Evolutionary conservation across 2,113 vertebrate species (phyloP).

Genomic region (Ploceus nigricollis): DNA sequence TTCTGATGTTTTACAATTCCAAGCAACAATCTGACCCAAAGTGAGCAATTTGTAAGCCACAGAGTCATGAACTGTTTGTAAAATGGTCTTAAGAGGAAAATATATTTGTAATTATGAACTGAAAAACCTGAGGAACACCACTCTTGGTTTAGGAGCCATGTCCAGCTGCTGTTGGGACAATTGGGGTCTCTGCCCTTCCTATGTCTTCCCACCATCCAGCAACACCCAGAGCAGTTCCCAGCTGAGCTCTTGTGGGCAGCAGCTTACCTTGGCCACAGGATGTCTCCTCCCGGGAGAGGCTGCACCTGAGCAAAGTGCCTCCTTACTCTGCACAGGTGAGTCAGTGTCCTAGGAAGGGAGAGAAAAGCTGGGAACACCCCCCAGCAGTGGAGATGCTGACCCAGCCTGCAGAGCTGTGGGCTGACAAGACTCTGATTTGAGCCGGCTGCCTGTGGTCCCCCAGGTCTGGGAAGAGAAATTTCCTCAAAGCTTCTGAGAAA

Average conservation of each 20-base stretch:
- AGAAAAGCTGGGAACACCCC: neutral
- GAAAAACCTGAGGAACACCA: neutral
- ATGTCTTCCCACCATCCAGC: neutral
- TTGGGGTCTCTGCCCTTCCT: neutral
- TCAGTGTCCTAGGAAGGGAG: neutral
- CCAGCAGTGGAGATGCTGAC: neutral
- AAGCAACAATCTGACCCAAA: neutral
- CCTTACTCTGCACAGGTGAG: neutral
- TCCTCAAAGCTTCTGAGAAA: neutral
- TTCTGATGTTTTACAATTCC: neutral
- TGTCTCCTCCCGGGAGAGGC: neutral
- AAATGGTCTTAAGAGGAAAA: slow-evolving; percentile 11
- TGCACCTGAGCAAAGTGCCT: neutral
- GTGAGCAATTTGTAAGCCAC: neutral
- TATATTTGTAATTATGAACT: neutral
- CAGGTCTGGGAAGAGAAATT: neutral
- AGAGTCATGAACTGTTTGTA: neutral
- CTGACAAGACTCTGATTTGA: neutral
- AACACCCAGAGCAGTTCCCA: neutral
- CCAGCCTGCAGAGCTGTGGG: neutral
- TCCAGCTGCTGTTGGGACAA: neutral
- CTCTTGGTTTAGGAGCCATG: neutral
- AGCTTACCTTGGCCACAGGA: neutral
- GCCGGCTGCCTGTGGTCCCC: neutral
- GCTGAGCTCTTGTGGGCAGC: neutral